These are phyloP conservation scores for Atrichornis clamosus DNA, from an alignment of 2,113 vertebrate species.

Conservation along the genomic window DNA sequence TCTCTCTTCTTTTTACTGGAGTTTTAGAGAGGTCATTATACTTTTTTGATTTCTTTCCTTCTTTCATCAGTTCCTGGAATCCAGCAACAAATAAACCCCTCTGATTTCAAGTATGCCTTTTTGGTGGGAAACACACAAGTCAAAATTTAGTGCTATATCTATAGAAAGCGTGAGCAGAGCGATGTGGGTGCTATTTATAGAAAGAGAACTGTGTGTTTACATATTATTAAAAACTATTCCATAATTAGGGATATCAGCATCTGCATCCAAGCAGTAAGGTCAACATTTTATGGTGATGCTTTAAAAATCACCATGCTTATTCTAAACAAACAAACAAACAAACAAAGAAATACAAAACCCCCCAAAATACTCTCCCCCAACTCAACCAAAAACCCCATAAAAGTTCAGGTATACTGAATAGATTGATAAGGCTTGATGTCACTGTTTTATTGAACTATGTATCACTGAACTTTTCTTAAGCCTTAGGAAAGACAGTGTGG, in stretches of 20 bases:
- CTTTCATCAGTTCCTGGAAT: not conserved
- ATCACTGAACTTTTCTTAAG: constrained; percentile 8
- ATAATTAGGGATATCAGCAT: not conserved
- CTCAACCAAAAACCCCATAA: not conserved
- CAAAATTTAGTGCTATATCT: not conserved
- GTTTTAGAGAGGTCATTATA: not conserved
- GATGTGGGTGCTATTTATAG: not conserved
- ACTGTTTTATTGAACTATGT: not conserved
- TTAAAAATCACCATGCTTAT: not conserved
- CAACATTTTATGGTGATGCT: not conserved
- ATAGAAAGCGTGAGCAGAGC: not conserved
- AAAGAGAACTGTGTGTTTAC: not conserved
- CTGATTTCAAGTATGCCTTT: not conserved
- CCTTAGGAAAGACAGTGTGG: not conserved
- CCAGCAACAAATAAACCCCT: not conserved
- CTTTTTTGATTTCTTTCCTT: not conserved
- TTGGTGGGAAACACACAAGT: not conserved
- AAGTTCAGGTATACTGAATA: not conserved
- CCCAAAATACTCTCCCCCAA: no score
- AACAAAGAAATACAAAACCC: no score
- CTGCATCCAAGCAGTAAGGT: not conserved
- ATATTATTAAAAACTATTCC: not conserved
- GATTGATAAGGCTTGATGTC: not conserved
- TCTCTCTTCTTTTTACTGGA: not conserved
- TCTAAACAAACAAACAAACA: not conserved